Conservation (phyloP, 92 coral and sea anemone species). For the Zoanthus sociatus region DNA sequence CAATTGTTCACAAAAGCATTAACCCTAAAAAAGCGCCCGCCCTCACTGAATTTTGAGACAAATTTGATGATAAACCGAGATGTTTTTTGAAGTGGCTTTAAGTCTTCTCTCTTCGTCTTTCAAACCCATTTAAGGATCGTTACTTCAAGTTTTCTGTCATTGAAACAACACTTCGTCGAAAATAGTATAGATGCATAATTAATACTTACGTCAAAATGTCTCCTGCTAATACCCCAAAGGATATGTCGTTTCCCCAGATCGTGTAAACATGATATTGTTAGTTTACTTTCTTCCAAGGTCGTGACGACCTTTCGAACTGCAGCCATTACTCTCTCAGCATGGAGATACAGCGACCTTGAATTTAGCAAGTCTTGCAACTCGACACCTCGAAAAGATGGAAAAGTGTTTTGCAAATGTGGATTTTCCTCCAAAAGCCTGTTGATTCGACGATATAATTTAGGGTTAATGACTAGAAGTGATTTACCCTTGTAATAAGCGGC, state of each 20-base stretch:
- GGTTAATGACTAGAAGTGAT: too few species aligned
- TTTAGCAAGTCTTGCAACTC: conserved; percentile 72
- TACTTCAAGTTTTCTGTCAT: too few species aligned
- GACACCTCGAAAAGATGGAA: conserved; percentile 79
- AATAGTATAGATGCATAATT: not conserved
- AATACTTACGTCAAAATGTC: conserved; percentile 71
- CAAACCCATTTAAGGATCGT: too few species aligned
- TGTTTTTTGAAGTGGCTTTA: too few species aligned
- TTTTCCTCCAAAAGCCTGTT: conserved; percentile 70
- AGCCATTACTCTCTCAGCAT: conserved; percentile 78
- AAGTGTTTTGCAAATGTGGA: conserved; percentile 75
- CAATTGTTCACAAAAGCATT: too few species aligned
- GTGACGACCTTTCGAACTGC: conserved; percentile 71
- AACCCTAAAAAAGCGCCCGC: too few species aligned
- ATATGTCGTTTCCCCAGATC: conserved; percentile 75
- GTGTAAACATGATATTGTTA: conserved; percentile 54
- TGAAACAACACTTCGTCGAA: too few species aligned
- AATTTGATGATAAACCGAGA: too few species aligned
- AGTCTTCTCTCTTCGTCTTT: too few species aligned
- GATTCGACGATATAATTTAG: conserved; percentile 6
- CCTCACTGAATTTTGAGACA: too few species aligned
- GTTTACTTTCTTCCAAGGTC: conserved; percentile 70
- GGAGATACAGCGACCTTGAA: conserved; percentile 79
- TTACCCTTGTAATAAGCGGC: too few species aligned
- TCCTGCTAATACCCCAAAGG: conserved; percentile 63